Evolutionary conservation across 2,888 invertebrate genomes (phyloP), one percentile per base, ranked within the genome.

Genomic region (Sicus ferrugineus): DNA sequence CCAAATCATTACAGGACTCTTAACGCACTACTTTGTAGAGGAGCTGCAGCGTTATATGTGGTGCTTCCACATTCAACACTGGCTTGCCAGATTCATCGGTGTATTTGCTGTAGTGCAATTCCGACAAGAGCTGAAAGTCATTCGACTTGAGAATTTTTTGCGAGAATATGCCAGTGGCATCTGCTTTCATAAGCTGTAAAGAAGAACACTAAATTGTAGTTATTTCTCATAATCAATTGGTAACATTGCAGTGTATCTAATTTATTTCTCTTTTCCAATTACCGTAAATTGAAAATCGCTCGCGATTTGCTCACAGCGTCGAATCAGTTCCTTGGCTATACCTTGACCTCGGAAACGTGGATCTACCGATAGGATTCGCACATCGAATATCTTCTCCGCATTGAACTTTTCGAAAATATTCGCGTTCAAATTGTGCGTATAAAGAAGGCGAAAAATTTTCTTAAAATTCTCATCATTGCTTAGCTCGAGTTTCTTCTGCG

Each of bases 151-250:
- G 90, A 68, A 93, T 91, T 76, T 90, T 91, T 79, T 94, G 93
- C 0, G 94, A 94, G 79, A 88, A 94, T 2, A 90, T 88, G 23
- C 94, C 93, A 0, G 94, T 94, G 1, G 94, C 93, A 80, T 94
- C 94, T 21, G 91, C 91, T 85, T 93, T 94, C 77, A 94, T 89
- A 28, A 94, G 80, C 91, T 93, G 50, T n/a, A 61, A 52, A 28
- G 21, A 34, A 9, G 23, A n/a, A 28, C 52, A 66, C 2, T 50
- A 21, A 56, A 19, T 34, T 31, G 31, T 5, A 52, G 26, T 54
- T 54, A 6, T 52, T 52, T 16, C 26, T 21, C 3, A 54, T 9
- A 54, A 4, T 14, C 16, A n/a, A 50, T 50, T 50, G 14, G 5
- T 50, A 14, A 50, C n/a, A n/a, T n/a, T n/a, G n/a, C n/a, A n/a